Evolutionary conservation across 2,888 invertebrate genomes (phyloP).

Genomic region (Pelosia muscerda): DNA sequence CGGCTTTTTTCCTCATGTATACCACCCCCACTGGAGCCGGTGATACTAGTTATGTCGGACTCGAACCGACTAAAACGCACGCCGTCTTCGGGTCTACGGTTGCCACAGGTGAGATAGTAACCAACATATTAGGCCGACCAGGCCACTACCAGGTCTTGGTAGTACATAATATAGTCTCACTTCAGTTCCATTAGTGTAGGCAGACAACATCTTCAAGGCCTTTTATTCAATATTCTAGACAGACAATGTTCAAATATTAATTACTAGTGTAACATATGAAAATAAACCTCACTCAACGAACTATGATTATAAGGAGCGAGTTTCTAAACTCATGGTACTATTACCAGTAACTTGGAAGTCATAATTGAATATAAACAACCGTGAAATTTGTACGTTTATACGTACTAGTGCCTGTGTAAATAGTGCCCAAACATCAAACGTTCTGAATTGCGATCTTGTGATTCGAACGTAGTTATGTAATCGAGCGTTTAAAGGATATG

Average conservation of each 20-base stretch:
- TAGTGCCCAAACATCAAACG: constrained; percentile 21
- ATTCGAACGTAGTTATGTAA: constrained; percentile 2
- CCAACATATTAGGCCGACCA: too few species aligned
- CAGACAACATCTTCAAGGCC: too few species aligned
- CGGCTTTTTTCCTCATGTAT: too few species aligned
- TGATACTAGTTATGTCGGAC: too few species aligned
- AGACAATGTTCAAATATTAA: background rate
- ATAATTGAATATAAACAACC: constrained; percentile 54
- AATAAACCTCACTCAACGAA: background rate
- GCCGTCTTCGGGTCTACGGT: too few species aligned
- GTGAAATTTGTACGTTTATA: constrained; percentile 40
- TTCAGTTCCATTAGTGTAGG: too few species aligned
- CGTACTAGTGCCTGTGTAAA: constrained; percentile 26
- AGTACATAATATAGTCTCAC: too few species aligned
- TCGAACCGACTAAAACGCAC: too few species aligned
- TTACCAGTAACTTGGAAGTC: constrained; percentile 35
- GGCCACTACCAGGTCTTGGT: too few species aligned
- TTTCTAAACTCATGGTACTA: constrained; percentile 1
- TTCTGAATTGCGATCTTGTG: background rate
- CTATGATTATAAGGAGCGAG: background rate
- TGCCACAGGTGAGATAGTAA: too few species aligned
- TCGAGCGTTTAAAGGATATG: background rate
- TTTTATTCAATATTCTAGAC: too few species aligned
- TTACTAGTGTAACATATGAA: background rate
- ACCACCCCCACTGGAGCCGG: too few species aligned